Percentiles rank a stretch among this genome's conserved stretches.
Conservation (phyloP, 2,113 vertebrate species). For the Apistogramma diplotaenia region DNA sequence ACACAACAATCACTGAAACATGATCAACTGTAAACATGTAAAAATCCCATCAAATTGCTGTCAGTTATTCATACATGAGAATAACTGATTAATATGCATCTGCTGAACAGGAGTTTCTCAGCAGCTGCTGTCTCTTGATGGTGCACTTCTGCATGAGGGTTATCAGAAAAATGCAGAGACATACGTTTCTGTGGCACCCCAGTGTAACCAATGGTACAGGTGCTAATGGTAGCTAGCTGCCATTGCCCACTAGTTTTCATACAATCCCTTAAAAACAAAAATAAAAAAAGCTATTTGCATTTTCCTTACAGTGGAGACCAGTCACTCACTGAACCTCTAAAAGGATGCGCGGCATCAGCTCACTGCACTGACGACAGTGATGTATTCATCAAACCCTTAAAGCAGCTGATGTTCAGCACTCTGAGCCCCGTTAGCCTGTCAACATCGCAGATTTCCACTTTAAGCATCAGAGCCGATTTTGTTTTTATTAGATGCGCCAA, state of each 20-base stretch:
- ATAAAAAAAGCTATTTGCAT: neutral
- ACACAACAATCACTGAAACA: neutral
- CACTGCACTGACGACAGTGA: neutral
- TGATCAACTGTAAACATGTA: neutral
- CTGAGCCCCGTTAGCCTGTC: neutral
- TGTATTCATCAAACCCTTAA: neutral
- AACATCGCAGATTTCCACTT: neutral
- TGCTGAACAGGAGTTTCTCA: neutral
- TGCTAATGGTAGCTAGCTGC: neutral
- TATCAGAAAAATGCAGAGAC: neutral
- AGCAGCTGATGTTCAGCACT: constrained; percentile 12
- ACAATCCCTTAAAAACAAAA: neutral
- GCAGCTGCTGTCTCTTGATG: neutral
- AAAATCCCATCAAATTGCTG: neutral
- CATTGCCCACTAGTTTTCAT: neutral
- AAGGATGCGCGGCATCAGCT: constrained; percentile 13
- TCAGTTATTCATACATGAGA: neutral
- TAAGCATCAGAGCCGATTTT: neutral
- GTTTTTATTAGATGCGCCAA: neutral
- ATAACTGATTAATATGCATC: neutral
- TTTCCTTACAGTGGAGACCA: too few relatives aligned
- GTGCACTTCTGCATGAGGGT: neutral
- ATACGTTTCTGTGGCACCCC: neutral
- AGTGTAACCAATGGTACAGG: neutral
- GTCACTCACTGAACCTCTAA: neutral